phyloP scores from a whole-genome alignment of 2,888 invertebrate genomes.

The Rhimphoctona megacephalus region DNA sequence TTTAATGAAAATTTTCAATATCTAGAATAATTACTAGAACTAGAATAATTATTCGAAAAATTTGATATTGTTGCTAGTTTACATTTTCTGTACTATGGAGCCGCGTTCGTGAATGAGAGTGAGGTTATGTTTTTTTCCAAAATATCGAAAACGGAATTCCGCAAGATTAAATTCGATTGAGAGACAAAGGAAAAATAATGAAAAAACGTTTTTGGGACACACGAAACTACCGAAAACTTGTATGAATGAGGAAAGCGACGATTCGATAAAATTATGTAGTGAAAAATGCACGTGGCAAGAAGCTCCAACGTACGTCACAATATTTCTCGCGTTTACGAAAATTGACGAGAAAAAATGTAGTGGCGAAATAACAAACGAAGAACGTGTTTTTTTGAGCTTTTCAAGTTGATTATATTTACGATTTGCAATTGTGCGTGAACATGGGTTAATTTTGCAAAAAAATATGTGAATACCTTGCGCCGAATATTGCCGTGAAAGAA shows the following conservation, averaged over 20 bases:
- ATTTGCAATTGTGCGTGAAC: constrained; percentile 1
- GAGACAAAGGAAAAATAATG: background rate
- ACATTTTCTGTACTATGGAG: background rate
- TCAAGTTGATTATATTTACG: background rate
- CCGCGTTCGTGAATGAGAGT: constrained; percentile 4
- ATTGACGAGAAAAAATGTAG: background rate
- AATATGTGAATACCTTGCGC: constrained; percentile 67
- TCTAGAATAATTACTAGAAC: background rate
- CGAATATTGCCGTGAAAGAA: constrained; percentile 70
- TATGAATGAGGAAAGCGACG: background rate
- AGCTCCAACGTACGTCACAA: constrained; percentile 16
- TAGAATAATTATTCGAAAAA: background rate
- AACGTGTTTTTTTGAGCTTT: constrained; percentile 6
- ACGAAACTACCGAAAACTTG: background rate
- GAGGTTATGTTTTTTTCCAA: constrained; percentile 47
- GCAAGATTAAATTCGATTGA: background rate
- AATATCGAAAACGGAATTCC: background rate
- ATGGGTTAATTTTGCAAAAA: constrained; percentile 30
- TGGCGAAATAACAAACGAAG: background rate
- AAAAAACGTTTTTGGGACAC: constrained; percentile 13
- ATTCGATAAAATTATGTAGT: background rate
- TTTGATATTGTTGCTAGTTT: background rate
- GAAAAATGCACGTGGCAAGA: constrained; percentile 60
- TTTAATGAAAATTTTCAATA: background rate
- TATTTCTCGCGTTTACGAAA: constrained; percentile 22